phyloP scores from a whole-genome alignment of 2,113 vertebrate species.

The Apistogramma diplotaenia region DNA sequence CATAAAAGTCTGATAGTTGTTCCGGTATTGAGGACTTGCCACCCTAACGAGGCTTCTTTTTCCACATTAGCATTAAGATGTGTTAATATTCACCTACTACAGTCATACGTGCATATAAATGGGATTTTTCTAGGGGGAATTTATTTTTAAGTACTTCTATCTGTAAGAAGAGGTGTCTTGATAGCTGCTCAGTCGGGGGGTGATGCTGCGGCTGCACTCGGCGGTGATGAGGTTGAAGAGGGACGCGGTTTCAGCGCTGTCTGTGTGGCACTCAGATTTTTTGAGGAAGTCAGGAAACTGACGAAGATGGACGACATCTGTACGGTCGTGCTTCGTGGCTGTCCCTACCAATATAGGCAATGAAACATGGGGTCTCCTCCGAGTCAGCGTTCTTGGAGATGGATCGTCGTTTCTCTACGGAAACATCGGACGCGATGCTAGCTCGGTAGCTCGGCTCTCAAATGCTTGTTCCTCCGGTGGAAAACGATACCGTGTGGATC shows the following conservation, averaged over 20 bases:
- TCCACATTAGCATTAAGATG: neutral
- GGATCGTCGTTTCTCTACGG: neutral
- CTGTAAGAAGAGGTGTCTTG: neutral
- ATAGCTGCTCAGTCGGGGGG: neutral
- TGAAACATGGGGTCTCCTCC: neutral
- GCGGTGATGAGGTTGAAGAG: constrained; percentile 27
- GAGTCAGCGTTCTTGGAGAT: neutral
- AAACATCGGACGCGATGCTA: constrained; percentile 42
- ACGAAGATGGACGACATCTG: constrained; percentile 16
- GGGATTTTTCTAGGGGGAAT: neutral
- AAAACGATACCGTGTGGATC: neutral
- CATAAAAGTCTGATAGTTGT: no score
- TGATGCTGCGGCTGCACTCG: constrained; percentile 40
- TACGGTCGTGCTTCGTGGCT: neutral
- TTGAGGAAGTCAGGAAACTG: constrained; percentile 49
- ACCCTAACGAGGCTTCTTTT: neutral
- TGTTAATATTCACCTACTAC: neutral
- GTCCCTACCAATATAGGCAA: neutral
- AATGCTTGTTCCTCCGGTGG: neutral
- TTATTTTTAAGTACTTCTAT: neutral
- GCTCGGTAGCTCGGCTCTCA: constrained; percentile 39
- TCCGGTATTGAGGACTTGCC: neutral
- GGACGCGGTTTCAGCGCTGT: constrained; percentile 1
- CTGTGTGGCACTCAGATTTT: constrained; percentile 34
- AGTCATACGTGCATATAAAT: neutral